Evolutionary conservation across 2,113 vertebrate species (phyloP).

Genomic region (Charadrius vociferus): DNA sequence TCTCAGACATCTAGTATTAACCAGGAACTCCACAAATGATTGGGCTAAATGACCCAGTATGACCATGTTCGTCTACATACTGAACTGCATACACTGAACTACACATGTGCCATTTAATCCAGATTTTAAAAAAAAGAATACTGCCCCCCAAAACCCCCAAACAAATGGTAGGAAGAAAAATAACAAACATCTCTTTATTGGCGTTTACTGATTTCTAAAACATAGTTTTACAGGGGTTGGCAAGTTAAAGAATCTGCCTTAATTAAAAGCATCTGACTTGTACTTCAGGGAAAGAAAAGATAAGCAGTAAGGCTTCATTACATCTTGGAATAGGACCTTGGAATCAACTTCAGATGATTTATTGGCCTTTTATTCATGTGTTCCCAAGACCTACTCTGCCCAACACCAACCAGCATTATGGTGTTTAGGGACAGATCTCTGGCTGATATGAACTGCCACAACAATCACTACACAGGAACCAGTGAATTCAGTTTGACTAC

Average conservation of each 20-base stretch:
- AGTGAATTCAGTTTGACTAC: neutral
- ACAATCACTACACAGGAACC: neutral
- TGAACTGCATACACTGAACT: neutral
- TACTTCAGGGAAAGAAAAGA: neutral
- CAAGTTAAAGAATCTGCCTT: neutral
- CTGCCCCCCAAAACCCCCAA: too few species aligned
- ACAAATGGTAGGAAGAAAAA: neutral
- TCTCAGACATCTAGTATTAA: neutral
- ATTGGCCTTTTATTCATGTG: neutral
- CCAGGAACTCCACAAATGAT: neutral
- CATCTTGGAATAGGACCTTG: neutral
- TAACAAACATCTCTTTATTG: neutral
- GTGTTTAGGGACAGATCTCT: neutral
- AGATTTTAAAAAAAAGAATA: neutral
- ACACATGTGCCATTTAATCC: neutral
- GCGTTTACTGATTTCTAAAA: neutral
- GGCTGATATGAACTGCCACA: neutral
- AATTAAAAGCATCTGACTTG: slow-evolving; percentile 12
- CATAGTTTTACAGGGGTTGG: neutral
- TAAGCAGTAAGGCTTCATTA: neutral
- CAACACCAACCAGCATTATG: neutral
- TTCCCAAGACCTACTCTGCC: neutral
- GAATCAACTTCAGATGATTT: neutral
- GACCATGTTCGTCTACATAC: neutral
- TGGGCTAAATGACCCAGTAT: neutral